Conservation (phyloP, 2,888 invertebrate species). For the Tiliacea citrago region DNA sequence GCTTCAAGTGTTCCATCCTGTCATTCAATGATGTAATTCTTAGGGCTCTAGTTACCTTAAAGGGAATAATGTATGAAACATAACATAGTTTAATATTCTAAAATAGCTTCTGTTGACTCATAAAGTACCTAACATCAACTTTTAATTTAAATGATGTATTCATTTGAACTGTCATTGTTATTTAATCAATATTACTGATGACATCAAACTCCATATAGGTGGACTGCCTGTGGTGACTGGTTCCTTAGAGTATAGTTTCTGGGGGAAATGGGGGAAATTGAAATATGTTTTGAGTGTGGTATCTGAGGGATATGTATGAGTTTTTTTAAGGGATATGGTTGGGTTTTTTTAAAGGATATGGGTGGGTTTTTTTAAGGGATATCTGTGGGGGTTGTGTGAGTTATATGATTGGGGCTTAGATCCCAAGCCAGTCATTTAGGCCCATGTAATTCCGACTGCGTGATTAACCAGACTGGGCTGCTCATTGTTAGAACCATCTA, state of each 20-base stretch:
- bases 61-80: neutral
- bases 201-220: neutral
- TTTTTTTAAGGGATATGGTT: too few relatives aligned
- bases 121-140: neutral
- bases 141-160: slow-evolving; percentile 4
- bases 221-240: neutral
- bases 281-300: neutral
- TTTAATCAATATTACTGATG: neutral
- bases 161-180: slow-evolving; percentile 1
- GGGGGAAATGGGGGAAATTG: neutral
- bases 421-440: neutral
- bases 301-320: neutral
- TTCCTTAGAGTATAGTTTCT: neutral
- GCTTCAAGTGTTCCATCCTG: slow-evolving; percentile 49
- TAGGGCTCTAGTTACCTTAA: slow-evolving; percentile 30
- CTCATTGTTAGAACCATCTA: neutral
- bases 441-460: neutral
- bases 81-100: slow-evolving; percentile 15
- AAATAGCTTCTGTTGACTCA: slow-evolving; percentile 18
- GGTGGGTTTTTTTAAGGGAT: neutral
- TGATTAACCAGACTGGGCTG: neutral
- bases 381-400: neutral
- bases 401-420: neutral
- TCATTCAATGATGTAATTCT: slow-evolving; percentile 18
- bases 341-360: too few relatives aligned